Conservation (phyloP, 2,888 invertebrate species). For the Heliconius ismenius region DNA sequence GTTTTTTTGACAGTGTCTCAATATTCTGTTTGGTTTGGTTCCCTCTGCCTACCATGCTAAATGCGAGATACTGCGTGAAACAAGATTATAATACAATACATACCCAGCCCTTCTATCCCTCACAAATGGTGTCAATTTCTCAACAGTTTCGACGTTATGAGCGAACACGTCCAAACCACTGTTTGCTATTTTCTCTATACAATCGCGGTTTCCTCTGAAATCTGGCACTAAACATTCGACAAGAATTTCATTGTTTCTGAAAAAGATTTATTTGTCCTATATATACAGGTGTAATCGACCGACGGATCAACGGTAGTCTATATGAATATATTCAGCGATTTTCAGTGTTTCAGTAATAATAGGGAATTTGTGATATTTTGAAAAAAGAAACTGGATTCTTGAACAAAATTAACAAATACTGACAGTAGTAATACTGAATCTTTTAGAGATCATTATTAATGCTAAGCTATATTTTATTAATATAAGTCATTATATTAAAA, state of each 20-base stretch:
- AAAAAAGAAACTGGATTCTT: no score
- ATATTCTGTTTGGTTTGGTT: background rate
- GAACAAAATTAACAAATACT: no score
- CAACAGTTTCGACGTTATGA: conserved; percentile 99
- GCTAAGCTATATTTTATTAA: no score
- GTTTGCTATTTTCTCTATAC: conserved; percentile 87
- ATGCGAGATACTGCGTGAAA: no score
- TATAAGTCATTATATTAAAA: no score
- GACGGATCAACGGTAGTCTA: no score
- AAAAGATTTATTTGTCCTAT: conserved; percentile 41
- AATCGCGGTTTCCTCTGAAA: conserved; percentile 90
- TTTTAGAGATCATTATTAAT: no score
- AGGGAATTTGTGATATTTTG: no score
- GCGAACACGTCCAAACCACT: conserved; percentile 98
- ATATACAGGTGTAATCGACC: background rate
- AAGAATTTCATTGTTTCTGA: conserved; percentile 89
- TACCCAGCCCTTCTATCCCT: conserved; percentile 96
- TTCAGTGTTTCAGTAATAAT: background rate
- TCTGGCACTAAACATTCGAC: conserved; percentile 99
- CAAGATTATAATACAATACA: background rate
- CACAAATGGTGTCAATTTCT: conserved; percentile 93
- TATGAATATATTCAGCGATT: no score
- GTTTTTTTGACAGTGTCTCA: background rate
- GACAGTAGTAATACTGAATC: no score
- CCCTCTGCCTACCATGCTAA: no score